Evolutionary conservation across 2,888 invertebrate species (phyloP), one percentile per base, ranked within the genome.

Genomic region (Rhagonycha fulva): DNA sequence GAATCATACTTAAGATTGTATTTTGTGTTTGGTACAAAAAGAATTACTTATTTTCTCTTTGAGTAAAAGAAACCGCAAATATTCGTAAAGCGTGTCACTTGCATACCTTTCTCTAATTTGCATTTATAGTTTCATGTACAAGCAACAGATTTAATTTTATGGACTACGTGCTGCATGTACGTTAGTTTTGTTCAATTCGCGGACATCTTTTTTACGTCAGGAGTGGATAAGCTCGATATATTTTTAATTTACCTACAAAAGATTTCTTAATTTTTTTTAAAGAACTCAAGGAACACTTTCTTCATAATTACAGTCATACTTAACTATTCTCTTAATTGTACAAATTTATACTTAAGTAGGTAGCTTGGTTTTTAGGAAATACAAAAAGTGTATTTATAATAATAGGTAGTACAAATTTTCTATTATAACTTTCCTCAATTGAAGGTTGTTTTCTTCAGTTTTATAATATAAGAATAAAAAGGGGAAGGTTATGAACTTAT

Each of bases 51-150:
- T 70, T 61, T 47, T 70, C 70, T 70, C 19, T 70, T 70, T 2
- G 9, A 70, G 60, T 70, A 70, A 28, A 61, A 23, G 23, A 70
- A 23, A 70, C 14, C 19, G 62, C 23, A 70, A 24, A 23, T 70
- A 68, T 30, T 72, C 19, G 61, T 60, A 30, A 62, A 68, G 72
- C 28, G 26, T 62, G 72, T 72, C 72, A 30, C 61, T 72, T 24
- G n/a, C 63, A 24, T 62, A 68, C 72, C 72, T 72, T 72, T 72
- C 72, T 72, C 72, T 67, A 14, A 68, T 72, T 72, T 72, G 68
- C 72, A 72, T 68, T 72, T 72, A 62, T 72, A 72, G 61, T 72
- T 68, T 68, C 26, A 47, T 23, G 26, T 32, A 70, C 28, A 28
- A 62, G 26, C 70, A 62, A 70, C 61, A 26, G 30, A 66, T 66